Conservation (phyloP, 1,140 invertebrate species). For the Zaprionus vittiger region DNA sequence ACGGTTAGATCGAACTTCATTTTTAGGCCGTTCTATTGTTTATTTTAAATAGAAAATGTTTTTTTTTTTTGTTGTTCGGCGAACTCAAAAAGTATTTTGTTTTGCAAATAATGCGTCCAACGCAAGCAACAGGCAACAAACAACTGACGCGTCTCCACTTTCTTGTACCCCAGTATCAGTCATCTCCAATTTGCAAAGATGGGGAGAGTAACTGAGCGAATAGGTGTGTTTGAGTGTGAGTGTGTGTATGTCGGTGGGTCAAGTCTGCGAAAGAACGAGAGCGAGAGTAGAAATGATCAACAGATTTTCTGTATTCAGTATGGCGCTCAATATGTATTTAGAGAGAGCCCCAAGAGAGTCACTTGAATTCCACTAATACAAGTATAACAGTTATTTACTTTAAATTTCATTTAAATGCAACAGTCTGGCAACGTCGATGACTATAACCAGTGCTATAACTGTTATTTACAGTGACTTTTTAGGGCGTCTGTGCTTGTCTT, state of each 20-base stretch:
- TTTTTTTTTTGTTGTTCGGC: not conserved
- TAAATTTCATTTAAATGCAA: not conserved
- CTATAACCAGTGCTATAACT: not conserved
- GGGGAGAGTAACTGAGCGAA: not conserved
- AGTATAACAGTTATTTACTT: slow-evolving; percentile 2
- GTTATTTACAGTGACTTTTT: not conserved
- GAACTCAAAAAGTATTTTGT: not conserved
- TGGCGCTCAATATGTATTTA: not conserved
- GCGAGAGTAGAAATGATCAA: not conserved
- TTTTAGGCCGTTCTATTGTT: slow-evolving; percentile 20
- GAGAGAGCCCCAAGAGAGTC: not conserved
- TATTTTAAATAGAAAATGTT: not conserved
- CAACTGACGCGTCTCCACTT: slow-evolving; percentile 45
- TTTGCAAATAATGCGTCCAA: slow-evolving; percentile 7
- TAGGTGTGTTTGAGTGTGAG: not conserved
- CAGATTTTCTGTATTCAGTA: not conserved
- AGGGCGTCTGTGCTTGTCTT: too few relatives aligned
- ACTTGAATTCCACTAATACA: not conserved
- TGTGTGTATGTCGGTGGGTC: slow-evolving; percentile 1
- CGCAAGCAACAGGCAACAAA: slow-evolving; percentile 17
- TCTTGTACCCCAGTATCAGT: slow-evolving; percentile 1
- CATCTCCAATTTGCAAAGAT: slow-evolving; percentile 2
- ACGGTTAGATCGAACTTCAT: slow-evolving; percentile 67
- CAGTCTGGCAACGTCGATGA: not conserved
- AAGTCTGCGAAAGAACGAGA: not conserved